Evolutionary conservation across 1,140 invertebrate genomes (phyloP), one percentile per base, ranked within the genome.

Genomic region (Penaeus indicus): DNA sequence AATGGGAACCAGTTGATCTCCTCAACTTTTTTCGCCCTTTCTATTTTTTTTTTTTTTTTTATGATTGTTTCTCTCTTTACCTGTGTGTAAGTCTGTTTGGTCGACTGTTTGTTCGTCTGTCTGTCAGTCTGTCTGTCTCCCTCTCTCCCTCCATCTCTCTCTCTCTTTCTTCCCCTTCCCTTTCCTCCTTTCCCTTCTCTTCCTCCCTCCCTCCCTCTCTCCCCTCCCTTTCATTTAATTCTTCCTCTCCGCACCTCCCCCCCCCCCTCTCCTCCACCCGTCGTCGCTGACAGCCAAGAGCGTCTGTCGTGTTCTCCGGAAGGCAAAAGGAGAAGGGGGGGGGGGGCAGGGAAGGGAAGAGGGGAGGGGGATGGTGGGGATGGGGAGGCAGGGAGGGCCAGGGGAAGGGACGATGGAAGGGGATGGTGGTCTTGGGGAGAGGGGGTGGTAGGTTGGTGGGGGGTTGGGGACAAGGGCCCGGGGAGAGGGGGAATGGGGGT

Each of bases 131-230:
- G n/a, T 72, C 69, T 72, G n/a, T 72, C 69, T 27, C 69, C 22
- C 69, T 72, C 69, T 72, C 69, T 72, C 69, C 22, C 69, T 72
- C 69, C 22, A 18, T 72, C 69, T 72, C 69, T 72, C 69, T 72
- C n/a, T 72, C 69, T 72, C n/a, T 27, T n/a, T 72, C 1, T n/a
- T 8, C 7, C 21, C 7, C 22, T n/a, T 72, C 69, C 22, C n/a
- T 72, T 22, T 27, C 69, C 22, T 22, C 22, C 69, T 27, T 8
- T 42, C 38, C 7, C 38, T 42, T 8, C 7, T 4, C 5, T 4
- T 4, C 38, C 5, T 8, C 7, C 38, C 7, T 8, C 7, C 38
- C 7, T 8, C 7, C 38, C 38, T 4, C 38, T 4, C 7, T 42
- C 38, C 2, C 38, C 5, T 42, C 38, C 38, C 38, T 42, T 42